Evolutionary conservation across 2,113 vertebrate species (phyloP).

Genomic region (Chitala chitala): DNA sequence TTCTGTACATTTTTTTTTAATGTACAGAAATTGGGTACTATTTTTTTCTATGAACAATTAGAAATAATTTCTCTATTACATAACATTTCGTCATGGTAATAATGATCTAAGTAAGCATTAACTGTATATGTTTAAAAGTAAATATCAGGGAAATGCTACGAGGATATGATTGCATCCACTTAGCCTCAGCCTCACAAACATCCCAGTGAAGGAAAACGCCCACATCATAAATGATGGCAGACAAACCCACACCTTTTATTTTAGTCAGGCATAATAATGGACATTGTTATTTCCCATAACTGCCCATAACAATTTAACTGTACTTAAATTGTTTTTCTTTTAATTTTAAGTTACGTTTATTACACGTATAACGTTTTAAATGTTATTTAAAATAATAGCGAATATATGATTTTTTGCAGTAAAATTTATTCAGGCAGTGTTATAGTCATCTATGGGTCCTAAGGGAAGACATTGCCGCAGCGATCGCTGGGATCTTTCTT

Average conservation of each 20-base stretch:
- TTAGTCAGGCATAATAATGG: conserved; percentile 1
- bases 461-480: conserved; percentile 48
- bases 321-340: not conserved
- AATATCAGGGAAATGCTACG: too few relatives aligned
- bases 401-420: not conserved
- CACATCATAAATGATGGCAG: too few relatives aligned
- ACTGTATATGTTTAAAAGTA: too few relatives aligned
- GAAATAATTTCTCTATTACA: too few relatives aligned
- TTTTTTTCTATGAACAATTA: too few relatives aligned
- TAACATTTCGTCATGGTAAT: too few relatives aligned
- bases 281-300: not conserved
- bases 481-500: conserved; percentile 63
- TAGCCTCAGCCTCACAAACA: not conserved
- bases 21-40: too few relatives aligned
- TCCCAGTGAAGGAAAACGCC: too few relatives aligned
- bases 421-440: conserved; percentile 39
- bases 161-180: not conserved
- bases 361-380: too few relatives aligned
- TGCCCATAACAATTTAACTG: not conserved
- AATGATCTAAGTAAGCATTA: too few relatives aligned
- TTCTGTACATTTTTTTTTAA: too few relatives aligned
- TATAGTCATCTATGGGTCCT: conserved; percentile 40
- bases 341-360: not conserved
- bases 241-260: not conserved
- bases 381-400: not conserved